Evolutionary conservation across 92 coral and sea anemone species (phyloP), one percentile per base, ranked within the genome.

Genomic region (Phenganax stokvisi): DNA sequence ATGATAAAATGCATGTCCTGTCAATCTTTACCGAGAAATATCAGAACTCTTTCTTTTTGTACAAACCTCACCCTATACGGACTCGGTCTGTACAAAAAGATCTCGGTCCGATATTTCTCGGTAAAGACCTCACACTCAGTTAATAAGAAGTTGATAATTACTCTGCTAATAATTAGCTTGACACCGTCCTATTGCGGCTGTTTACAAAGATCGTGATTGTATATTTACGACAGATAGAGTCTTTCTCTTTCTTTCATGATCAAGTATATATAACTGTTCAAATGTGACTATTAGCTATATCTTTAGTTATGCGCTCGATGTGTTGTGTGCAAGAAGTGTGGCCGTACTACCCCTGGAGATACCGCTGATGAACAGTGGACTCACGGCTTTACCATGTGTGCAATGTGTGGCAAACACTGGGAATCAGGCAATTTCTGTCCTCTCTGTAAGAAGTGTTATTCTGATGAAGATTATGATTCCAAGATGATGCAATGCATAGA

Each of bases 381-480:
- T 89, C 98, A 88, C 20, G 98, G 90, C 80, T 94, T 94, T 74
- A 90, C 96, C 30, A 93, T 92, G 83, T 94, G 98, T 68, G 89
- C 86, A 87, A 88, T 86, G 16, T 94, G 98, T 59, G 98, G 98
- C 3, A 83, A 83, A 28, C 86, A 86, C 72, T 88, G 92, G 87
- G 92, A 94, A 20, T 86, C 82, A 81, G 90, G 89, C 79, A 94
- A 94, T 77, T 89, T 86, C 72, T 94, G 98, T 71, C 98, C 98
- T 15, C 80, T 94, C 11, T 94, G 98, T 81, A 84, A 94, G 69
- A 94, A 94, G 30, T 92, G 97, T 72, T 94, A 94, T 85, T 94
- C 92, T 17, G 97, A 94, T 60, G 89, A 94, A 31, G 98, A 94
- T 75, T 94, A 92, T 90, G 98, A 94, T 13, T 92, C 98, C 64